These are phyloP conservation scores for Sebastes hopkinsi DNA, from an alignment of 2,797 vertebrate species.

Conservation along the genomic window DNA sequence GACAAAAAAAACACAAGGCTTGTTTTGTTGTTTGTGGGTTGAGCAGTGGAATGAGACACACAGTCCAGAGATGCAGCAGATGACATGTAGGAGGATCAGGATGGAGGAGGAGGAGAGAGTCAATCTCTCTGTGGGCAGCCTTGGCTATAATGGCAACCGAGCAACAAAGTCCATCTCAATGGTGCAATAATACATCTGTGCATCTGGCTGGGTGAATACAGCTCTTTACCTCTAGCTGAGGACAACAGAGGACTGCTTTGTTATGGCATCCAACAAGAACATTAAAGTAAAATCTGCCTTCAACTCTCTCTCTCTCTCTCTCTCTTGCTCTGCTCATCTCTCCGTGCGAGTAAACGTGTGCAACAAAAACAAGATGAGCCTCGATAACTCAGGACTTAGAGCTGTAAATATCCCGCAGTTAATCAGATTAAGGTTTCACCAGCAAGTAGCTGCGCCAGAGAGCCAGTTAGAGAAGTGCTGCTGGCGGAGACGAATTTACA, in stretches of 20 bases:
- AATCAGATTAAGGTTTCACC: conserved; percentile 79
- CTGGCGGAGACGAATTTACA: conserved; percentile 32
- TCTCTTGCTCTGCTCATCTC: conserved; percentile 5
- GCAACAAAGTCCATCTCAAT: conserved; percentile 44
- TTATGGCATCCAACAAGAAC: background rate
- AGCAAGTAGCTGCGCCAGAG: conserved; percentile 32
- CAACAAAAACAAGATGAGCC: conserved; percentile 62
- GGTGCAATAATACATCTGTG: conserved; percentile 38
- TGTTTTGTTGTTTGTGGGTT: conserved; percentile 54
- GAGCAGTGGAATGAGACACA: conserved; percentile 43
- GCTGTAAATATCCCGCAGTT: conserved; percentile 76
- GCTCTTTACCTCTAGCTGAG: conserved; percentile 17
- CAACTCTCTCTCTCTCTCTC: background rate
- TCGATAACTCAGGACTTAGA: conserved; percentile 66
- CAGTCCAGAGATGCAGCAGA: conserved; percentile 65
- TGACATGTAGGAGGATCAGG: conserved; percentile 73
- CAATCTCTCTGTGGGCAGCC: conserved; percentile 63
- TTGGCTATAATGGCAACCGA: conserved; percentile 54
- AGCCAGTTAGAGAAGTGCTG: conserved; percentile 18
- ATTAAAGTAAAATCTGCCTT: background rate
- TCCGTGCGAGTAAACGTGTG: background rate
- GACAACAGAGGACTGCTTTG: background rate
- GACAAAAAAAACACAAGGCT: conserved; percentile 8
- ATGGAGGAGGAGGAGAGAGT: conserved; percentile 68
- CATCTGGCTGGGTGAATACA: conserved; percentile 20